phyloP scores from a whole-genome alignment of 2,797 vertebrate species.

The Pseudochirops corinnae region DNA sequence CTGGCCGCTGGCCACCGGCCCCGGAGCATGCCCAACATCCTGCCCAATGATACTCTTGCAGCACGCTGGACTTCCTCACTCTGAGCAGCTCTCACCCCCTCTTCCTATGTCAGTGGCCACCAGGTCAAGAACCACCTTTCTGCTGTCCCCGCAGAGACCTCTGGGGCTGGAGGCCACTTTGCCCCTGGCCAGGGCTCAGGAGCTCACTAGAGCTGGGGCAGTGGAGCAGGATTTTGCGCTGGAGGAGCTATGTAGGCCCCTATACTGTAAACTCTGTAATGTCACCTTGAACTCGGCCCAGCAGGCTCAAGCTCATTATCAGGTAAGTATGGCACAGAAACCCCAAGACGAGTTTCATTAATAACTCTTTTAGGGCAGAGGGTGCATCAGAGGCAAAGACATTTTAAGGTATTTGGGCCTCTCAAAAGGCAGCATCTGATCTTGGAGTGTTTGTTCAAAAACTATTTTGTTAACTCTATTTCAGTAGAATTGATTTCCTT shows the following conservation, averaged over 20 bases:
- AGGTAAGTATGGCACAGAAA: conserved; percentile 87
- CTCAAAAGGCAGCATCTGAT: background rate
- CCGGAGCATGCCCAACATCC: conserved; percentile 87
- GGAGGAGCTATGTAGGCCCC: conserved; percentile 96
- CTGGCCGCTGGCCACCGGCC: conserved; percentile 83
- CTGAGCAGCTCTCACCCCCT: conserved; percentile 84
- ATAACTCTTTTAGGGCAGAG: background rate
- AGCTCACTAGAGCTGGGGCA: conserved; percentile 83
- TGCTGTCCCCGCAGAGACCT: conserved; percentile 84
- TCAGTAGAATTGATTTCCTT: background rate
- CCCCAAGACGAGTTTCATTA: background rate
- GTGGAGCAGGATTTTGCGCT: conserved; percentile 92
- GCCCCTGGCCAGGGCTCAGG: conserved; percentile 90
- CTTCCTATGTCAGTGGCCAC: conserved; percentile 89
- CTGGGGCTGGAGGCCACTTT: conserved; percentile 84
- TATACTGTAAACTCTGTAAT: conserved; percentile 99
- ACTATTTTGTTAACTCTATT: background rate
- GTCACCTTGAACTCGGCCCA: conserved; percentile 98
- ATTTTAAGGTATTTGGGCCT: background rate
- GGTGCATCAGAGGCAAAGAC: conserved; percentile 9
- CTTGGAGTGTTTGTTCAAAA: background rate
- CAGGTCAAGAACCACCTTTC: conserved; percentile 85
- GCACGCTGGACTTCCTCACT: conserved; percentile 85
- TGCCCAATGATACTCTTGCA: conserved; percentile 88
- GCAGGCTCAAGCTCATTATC: conserved; percentile 99